Evolutionary conservation across 2,888 invertebrate genomes (phyloP), one percentile per base, ranked within the genome.

Genomic region (Leptura quadrifasciata): DNA sequence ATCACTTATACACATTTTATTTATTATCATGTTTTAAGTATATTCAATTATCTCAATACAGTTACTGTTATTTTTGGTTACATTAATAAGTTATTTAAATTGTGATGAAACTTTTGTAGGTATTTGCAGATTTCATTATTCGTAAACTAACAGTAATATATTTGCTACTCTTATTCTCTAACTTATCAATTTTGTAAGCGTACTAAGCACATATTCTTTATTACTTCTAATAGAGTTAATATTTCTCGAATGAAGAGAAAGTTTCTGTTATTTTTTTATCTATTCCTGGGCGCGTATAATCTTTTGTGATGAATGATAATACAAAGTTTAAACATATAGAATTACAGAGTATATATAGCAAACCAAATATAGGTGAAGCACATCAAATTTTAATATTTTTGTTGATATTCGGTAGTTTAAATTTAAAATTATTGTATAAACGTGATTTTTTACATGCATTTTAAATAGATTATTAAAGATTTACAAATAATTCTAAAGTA

Each of bases 51-150:
- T 47, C 47, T 15, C 47, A 47, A 24, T 67, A 57, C 68, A 18
- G 31, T 68, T 68, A 68, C 55, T 55, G 18, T 55, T 31, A 68
- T 18, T 15, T 39, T 39, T 12, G 15, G 39, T 39, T 39, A 12
- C 39, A 39, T 60, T 60, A 27, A 9, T 65, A 39, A 64, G 12
- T 21, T 35, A 39, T 18, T 35, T 35, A 47, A 15, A 18, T 15
- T 35, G n/a, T 21, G 35, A 68, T 31, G 68, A 68, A 68, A 68
- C 20, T 27, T 31, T 9, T 68, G 15, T 35, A 15, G 55, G 20
- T 57, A 55, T 55, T 68, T 55, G 57, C 68, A 31, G 24, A 31
- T 57, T 55, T 35, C 54, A 68, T 68, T 55, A 68, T 57, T 15
- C 17, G n/a, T 15, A 47, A 39, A 39, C 39, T 15, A 39, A 39